Conservation (phyloP, 2,888 invertebrate genomes). For the Tetanocera ferruginea region DNA sequence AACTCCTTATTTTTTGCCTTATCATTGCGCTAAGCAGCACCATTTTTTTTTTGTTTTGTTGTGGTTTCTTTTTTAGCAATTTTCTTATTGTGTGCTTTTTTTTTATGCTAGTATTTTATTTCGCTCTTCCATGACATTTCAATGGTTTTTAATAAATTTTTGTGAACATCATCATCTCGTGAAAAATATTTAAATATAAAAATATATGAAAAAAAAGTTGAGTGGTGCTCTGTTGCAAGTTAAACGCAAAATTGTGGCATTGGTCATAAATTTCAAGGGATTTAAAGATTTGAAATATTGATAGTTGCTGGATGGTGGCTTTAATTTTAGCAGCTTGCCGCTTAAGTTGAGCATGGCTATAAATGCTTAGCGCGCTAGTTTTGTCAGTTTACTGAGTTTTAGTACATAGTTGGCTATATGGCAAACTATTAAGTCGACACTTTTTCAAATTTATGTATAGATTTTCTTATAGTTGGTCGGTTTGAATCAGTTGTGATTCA, state of each 20-base stretch:
- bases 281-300: background rate
- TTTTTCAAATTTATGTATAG: too few relatives aligned
- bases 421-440: too few relatives aligned
- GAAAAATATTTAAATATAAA: slow-evolving; percentile 9
- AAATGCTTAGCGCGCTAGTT: too few relatives aligned
- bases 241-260: background rate
- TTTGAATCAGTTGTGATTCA: too few relatives aligned
- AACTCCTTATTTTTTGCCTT: background rate
- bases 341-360: too few relatives aligned
- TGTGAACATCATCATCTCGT: background rate
- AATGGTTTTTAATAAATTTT: slow-evolving; percentile 25
- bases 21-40: background rate
- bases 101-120: background rate
- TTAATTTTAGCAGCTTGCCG: background rate
- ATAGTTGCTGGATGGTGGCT: background rate
- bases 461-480: too few relatives aligned
- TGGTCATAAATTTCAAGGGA: background rate
- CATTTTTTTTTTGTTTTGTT: too few relatives aligned
- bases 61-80: background rate
- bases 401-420: too few relatives aligned
- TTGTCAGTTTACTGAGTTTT: too few relatives aligned
- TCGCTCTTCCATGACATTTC: background rate
- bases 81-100: background rate
- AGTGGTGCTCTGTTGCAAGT: background rate
- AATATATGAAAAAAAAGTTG: background rate